These are phyloP conservation scores for Rhopalosiphum padi DNA, from an alignment of 1,140 invertebrate genomes.

Conservation along the genomic window DNA sequence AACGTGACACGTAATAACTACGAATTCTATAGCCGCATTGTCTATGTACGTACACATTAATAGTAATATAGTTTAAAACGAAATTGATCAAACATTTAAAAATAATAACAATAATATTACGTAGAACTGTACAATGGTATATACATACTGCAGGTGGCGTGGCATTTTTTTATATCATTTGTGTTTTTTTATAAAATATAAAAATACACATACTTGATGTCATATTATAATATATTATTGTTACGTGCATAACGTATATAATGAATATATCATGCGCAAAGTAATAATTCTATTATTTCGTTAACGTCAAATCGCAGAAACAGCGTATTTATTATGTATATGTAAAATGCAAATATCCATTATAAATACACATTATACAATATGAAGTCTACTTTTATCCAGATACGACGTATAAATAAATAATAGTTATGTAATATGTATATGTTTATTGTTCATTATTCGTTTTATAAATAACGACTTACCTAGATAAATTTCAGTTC, in stretches of 20 bases:
- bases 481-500: neutral
- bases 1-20: neutral
- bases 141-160: neutral
- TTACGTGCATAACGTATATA: slow-evolving; percentile 24
- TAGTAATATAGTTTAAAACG: slow-evolving; percentile 13
- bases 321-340: neutral
- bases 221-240: neutral
- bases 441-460: neutral
- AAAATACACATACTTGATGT: neutral
- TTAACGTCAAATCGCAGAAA: slow-evolving; percentile 32
- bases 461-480: neutral
- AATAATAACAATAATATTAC: neutral
- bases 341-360: slow-evolving; percentile 6
- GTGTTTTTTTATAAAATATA: neutral
- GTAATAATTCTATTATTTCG: slow-evolving; percentile 34
- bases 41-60: neutral
- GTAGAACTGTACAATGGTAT: neutral
- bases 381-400: slow-evolving; percentile 7
- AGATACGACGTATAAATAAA: slow-evolving; percentile 8
- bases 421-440: neutral
- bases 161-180: neutral
- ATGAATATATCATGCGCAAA: slow-evolving; percentile 30
- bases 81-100: slow-evolving; percentile 41
- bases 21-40: neutral
- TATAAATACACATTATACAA: slow-evolving; percentile 6